Evolutionary conservation across 2,888 invertebrate genomes (phyloP), one percentile per base, ranked within the genome.

Genomic region (Fissipunctia ypsillon): DNA sequence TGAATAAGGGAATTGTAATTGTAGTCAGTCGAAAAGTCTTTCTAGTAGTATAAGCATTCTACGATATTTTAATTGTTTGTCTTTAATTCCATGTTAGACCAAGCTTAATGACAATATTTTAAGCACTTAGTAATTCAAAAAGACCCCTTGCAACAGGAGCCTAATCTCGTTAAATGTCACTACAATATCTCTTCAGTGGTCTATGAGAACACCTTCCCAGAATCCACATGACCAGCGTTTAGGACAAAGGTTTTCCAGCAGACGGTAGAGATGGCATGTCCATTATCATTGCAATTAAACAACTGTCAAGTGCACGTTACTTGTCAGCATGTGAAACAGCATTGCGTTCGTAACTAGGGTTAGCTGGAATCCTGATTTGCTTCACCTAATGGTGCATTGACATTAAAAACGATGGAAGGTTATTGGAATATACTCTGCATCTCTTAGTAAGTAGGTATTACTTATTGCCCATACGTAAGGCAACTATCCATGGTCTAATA

Each of bases 231-330:
- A 28, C n/a, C 6, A n/a, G 5, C 22, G 3, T 41, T 76, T 19
- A 59, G 6, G 25, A 59, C 45, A 28, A 22, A 22, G 19, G 22
- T 41, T 41, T 31, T 61, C 31, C 22, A n/a, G 6, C 14, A 45
- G 3, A 19, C 56, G 14, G 10, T 43, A 50, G 35, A 50, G 19
- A 45, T 61, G 38, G 16, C 45, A 25, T 31, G 14, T 31, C 45
- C 35, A 72, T 71, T 79, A 60, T 14, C 38, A 41, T 31, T 48
- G 57, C 57, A 63, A 59, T 57, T 52, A 59, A 57, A 31, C 22
- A 19, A 52, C 19, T 72, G 59, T 50, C 61, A 6, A 9, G 14
- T 48, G n/a, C 59, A 41, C 3, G 54, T 35, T 48, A n/a, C 35
- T 31, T 71, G 79, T 72, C 31, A 72, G 12, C n/a, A 16, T 65